phyloP scores from a whole-genome alignment of 2,888 invertebrate species.

The Disparrhopalites patrizii region DNA sequence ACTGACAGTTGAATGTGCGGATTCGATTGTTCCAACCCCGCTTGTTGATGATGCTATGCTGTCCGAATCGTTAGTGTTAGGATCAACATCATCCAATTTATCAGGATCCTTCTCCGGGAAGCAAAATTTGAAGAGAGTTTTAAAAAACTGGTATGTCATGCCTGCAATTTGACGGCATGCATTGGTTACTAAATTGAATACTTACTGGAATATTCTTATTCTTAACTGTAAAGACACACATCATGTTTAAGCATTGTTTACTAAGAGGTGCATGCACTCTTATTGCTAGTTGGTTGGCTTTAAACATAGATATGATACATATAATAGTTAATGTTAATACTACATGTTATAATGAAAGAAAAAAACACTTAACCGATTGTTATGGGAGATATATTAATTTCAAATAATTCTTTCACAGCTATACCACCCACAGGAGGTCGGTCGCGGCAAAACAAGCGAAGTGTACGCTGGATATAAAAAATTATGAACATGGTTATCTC shows the following conservation, averaged over 20 bases:
- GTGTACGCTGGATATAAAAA: conserved; percentile 63
- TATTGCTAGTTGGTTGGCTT: too few species aligned
- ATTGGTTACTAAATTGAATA: background rate
- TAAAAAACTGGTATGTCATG: conserved; percentile 92
- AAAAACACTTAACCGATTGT: conserved; percentile 63
- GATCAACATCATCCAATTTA: conserved; percentile 68
- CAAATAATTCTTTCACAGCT: conserved; percentile 97
- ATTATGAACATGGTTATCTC: background rate
- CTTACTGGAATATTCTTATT: conserved; percentile 5
- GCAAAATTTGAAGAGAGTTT: conserved; percentile 94
- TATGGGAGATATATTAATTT: conserved; percentile 94
- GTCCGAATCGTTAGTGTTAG: conserved; percentile 52
- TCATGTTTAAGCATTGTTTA: too few species aligned
- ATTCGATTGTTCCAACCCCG: conserved; percentile 31
- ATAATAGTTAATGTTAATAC: too few species aligned
- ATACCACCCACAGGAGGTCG: conserved; percentile 98
- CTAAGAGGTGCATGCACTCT: too few species aligned
- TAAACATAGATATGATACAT: too few species aligned
- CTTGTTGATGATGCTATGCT: conserved; percentile 17
- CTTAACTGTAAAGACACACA: too few species aligned
- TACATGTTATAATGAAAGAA: background rate
- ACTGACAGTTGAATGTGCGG: background rate
- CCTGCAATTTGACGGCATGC: conserved; percentile 53
- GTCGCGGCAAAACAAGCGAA: conserved; percentile 92
- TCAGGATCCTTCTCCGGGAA: conserved; percentile 92